Conservation (phyloP, 2,888 invertebrate genomes). For the Agrotis ipsilon region DNA sequence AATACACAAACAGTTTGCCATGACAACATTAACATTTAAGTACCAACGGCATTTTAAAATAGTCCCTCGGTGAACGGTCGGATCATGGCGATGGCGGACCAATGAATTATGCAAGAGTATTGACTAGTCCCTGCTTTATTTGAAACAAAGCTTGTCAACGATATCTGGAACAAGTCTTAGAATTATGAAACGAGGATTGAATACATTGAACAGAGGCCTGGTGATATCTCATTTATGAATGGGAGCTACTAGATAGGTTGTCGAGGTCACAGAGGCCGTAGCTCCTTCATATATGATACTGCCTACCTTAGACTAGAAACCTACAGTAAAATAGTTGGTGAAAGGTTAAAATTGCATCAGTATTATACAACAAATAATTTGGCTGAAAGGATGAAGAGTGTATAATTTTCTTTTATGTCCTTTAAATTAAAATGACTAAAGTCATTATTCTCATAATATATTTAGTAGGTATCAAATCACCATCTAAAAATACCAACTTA, state of each 20-base stretch:
- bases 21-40: constrained; percentile 42
- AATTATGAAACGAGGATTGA: constrained; percentile 8
- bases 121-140: constrained; percentile 57
- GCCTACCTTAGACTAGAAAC: too few relatives aligned
- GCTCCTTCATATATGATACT: too few relatives aligned
- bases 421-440: too few relatives aligned
- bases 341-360: too few relatives aligned
- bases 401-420: too few relatives aligned
- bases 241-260: background rate
- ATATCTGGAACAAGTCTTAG: constrained; percentile 22
- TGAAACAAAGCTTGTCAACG: constrained; percentile 32
- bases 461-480: too few relatives aligned
- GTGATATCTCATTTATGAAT: background rate
- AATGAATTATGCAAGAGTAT: constrained; percentile 64
- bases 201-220: background rate
- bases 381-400: too few relatives aligned
- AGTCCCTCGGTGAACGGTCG: constrained; percentile 13
- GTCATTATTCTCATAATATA: too few relatives aligned
- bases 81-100: constrained; percentile 35
- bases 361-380: too few relatives aligned
- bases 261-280: too few relatives aligned
- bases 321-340: too few relatives aligned
- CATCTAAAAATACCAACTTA: too few relatives aligned
- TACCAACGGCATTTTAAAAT: constrained; percentile 31
- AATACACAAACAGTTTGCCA: constrained; percentile 18